These are phyloP conservation scores for Pycnomerus fuliginosus DNA, from an alignment of 2,888 invertebrate genomes.

Conservation along the genomic window DNA sequence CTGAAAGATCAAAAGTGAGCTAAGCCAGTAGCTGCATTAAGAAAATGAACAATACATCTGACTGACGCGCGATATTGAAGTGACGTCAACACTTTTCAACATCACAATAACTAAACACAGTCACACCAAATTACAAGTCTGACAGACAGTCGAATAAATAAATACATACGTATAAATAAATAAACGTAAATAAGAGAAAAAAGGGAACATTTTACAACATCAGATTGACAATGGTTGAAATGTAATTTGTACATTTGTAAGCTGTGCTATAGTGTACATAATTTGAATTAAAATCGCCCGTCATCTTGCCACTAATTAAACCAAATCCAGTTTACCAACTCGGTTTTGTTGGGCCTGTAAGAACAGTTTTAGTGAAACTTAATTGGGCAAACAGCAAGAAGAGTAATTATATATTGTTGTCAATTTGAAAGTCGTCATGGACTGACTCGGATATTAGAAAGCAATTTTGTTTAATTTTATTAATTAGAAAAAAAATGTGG, in stretches of 20 bases:
- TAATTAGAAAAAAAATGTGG: constrained; percentile 14
- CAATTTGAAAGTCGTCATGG: constrained; percentile 23
- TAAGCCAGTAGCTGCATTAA: constrained; percentile 35
- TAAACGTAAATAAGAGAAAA: constrained; percentile 30
- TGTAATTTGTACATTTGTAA: constrained; percentile 46
- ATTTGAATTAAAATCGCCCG: constrained; percentile 45
- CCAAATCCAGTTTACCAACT: constrained; percentile 32
- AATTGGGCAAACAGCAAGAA: constrained; percentile 15
- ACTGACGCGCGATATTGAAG: constrained; percentile 35
- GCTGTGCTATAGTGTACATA: constrained; percentile 36
- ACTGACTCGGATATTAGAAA: constrained; percentile 19
- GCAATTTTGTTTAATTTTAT: constrained; percentile 18
- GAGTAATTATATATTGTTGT: constrained; percentile 28
- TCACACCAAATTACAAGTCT: constrained; percentile 31
- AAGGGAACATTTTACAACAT: constrained; percentile 20
- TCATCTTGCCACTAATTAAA: constrained; percentile 47
- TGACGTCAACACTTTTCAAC: constrained; percentile 34
- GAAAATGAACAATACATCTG: constrained; percentile 33
- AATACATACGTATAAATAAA: constrained; percentile 33
- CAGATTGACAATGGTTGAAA: constrained; percentile 37
- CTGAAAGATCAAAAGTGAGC: constrained; percentile 24
- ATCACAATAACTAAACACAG: constrained; percentile 30
- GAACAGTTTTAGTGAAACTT: neutral
- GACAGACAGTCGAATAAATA: constrained; percentile 30
- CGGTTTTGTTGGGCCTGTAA: constrained; percentile 8